These are phyloP conservation scores for Orientallactaga sibirica DNA, from an alignment of 2,797 vertebrate species.

Conservation along the genomic window DNA sequence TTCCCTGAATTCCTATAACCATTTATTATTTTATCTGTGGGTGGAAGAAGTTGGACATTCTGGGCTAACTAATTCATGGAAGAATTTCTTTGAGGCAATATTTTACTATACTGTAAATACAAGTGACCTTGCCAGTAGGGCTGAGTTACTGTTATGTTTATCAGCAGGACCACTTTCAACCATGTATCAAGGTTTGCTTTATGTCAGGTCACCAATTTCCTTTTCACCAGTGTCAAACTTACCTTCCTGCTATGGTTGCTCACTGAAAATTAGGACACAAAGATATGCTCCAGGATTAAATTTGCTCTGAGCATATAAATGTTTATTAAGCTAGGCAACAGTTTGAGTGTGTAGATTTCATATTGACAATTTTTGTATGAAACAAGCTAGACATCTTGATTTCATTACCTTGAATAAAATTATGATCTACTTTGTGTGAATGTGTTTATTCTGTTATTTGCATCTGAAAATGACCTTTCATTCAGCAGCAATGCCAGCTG, in stretches of 20 bases:
- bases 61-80: slow-evolving; percentile 17
- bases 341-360: slow-evolving; percentile 52
- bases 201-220: slow-evolving; percentile 50
- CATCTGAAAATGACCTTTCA: slow-evolving; percentile 81
- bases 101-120: slow-evolving; percentile 57
- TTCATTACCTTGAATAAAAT: slow-evolving; percentile 73
- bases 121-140: neutral
- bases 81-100: slow-evolving; percentile 50
- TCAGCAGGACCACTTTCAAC: slow-evolving; percentile 26
- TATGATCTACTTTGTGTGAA: slow-evolving; percentile 70
- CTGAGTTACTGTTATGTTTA: slow-evolving; percentile 29
- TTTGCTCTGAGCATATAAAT: slow-evolving; percentile 56
- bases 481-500: slow-evolving; percentile 62
- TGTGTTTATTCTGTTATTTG: slow-evolving; percentile 72
- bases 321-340: slow-evolving; percentile 76
- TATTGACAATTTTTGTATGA: slow-evolving; percentile 65
- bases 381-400: slow-evolving; percentile 73
- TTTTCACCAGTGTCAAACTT: slow-evolving; percentile 46
- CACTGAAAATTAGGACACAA: slow-evolving; percentile 55
- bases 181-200: slow-evolving; percentile 53
- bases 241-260: slow-evolving; percentile 70
- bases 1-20: slow-evolving; percentile 8
- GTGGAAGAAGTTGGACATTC: slow-evolving; percentile 24
- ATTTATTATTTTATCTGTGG: slow-evolving; percentile 22
- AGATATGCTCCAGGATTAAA: slow-evolving; percentile 63